A percentile compares a stretch with the other conserved stretches of the same genome.
phyloP scores from a whole-genome alignment of 2,113 vertebrate species.

The Microcebus griseorufus region DNA sequence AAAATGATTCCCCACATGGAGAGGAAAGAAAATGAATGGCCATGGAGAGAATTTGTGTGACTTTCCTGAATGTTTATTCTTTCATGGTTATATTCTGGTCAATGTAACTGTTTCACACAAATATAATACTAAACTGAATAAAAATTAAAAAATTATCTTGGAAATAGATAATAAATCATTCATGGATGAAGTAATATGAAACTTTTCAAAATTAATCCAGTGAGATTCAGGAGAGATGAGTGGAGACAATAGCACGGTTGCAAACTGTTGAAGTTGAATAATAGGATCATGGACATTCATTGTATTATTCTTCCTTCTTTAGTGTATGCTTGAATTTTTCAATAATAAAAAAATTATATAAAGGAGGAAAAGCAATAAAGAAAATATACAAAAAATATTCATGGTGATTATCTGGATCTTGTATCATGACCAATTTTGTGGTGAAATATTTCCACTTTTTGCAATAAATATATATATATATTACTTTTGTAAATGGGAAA shows the following conservation, averaged over 20 bases:
- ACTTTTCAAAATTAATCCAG: not conserved
- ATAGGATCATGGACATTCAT: accelerated
- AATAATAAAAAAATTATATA: not conserved
- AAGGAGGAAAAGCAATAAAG: not conserved
- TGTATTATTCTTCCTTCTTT: not conserved
- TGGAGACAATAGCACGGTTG: not conserved
- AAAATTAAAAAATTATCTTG: not conserved
- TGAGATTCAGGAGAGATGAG: not conserved
- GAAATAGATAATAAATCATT: not conserved
- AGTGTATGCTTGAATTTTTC: not conserved
- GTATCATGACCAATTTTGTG: not conserved
- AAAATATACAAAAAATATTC: not conserved
- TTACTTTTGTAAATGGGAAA: not conserved
- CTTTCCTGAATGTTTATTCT: not conserved
- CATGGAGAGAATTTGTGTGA: accelerated
- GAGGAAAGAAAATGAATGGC: accelerated
- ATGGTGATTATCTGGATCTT: not conserved
- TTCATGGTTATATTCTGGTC: not conserved
- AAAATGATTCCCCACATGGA: not conserved
- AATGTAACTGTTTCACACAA: not conserved
- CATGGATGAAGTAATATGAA: not conserved
- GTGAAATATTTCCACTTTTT: not conserved
- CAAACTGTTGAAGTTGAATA: not conserved
- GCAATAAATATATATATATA: not conserved
- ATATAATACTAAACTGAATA: not conserved